Conservation (phyloP, 2,113 vertebrate species). For the Nibea albiflora region DNA sequence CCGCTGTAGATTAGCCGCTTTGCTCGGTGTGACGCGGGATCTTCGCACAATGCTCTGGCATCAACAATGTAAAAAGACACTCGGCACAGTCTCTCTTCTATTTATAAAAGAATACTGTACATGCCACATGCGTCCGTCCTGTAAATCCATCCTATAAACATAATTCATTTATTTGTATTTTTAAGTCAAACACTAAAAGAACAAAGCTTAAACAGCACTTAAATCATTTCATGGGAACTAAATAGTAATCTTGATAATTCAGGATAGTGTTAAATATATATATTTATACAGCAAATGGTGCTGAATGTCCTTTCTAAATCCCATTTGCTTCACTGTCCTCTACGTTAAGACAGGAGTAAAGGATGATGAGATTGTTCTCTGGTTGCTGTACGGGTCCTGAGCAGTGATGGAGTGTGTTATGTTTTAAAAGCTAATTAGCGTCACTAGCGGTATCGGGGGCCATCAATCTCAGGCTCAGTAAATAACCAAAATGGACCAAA, state of each 20-base stretch:
- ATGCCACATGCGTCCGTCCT: too few species aligned
- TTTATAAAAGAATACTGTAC: not conserved
- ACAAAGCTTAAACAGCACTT: not conserved
- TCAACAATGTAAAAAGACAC: not conserved
- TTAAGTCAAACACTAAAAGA: not conserved
- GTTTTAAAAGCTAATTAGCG: slow-evolving; percentile 99
- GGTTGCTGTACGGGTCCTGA: slow-evolving; percentile 87
- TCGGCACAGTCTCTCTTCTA: not conserved
- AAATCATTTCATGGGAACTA: not conserved
- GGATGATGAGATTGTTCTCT: slow-evolving; percentile 88
- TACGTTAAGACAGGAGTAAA: slow-evolving; percentile 83
- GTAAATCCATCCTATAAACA: too few species aligned
- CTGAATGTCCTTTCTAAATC: slow-evolving; percentile 73
- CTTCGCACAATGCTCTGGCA: not conserved
- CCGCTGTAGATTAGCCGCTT: slow-evolving; percentile 6
- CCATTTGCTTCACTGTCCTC: slow-evolving; percentile 84
- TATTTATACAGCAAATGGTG: not conserved
- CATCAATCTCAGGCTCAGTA: slow-evolving; percentile 96
- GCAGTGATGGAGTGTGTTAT: slow-evolving; percentile 98
- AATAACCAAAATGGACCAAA: slow-evolving; percentile 99
- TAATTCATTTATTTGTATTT: too few species aligned
- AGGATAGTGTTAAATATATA: not conserved
- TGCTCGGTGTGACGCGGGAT: not conserved
- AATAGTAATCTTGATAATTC: not conserved
- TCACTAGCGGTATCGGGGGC: slow-evolving; percentile 91